Conservation (phyloP, 2,113 vertebrate genomes). For the Alligator mississippiensis region DNA sequence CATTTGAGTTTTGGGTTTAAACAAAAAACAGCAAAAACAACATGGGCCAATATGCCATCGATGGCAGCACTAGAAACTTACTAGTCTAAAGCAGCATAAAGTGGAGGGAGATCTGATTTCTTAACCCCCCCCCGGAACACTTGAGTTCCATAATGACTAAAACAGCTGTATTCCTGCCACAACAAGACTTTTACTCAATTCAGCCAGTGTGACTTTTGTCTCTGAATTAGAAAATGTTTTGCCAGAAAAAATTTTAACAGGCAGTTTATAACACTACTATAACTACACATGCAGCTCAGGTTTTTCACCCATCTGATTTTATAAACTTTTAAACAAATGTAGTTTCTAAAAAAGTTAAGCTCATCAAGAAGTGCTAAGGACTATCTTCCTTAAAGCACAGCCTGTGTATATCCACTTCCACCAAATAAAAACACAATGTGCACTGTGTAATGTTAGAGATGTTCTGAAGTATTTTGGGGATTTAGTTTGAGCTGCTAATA, state of each 20-base stretch:
- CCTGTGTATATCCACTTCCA: neutral
- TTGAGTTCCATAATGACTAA: conserved; percentile 20
- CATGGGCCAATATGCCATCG: conserved; percentile 24
- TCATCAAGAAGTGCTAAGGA: neutral
- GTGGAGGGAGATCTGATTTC: conserved; percentile 16
- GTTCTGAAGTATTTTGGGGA: neutral
- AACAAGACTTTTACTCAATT: conserved; percentile 25
- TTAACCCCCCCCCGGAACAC: conserved; percentile 8
- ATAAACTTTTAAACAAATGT: neutral
- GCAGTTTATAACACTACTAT: neutral
- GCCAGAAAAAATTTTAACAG: conserved; percentile 41
- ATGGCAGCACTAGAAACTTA: conserved; percentile 22
- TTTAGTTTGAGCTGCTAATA: conserved; percentile 3
- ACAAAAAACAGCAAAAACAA: conserved; percentile 19
- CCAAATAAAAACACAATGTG: neutral
- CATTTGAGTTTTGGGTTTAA: neutral
- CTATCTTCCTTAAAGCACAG: neutral
- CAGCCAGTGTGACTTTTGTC: conserved; percentile 39
- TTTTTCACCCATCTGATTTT: neutral
- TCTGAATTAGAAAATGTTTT: conserved; percentile 31
- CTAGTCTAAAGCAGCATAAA: conserved; percentile 51
- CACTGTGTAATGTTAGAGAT: neutral
- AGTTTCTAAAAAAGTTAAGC: neutral
- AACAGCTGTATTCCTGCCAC: conserved; percentile 54
- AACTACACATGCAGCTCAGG: conserved; percentile 7